Conservation (phyloP, 2,113 vertebrate genomes). For the Thinocorus orbignyianus region DNA sequence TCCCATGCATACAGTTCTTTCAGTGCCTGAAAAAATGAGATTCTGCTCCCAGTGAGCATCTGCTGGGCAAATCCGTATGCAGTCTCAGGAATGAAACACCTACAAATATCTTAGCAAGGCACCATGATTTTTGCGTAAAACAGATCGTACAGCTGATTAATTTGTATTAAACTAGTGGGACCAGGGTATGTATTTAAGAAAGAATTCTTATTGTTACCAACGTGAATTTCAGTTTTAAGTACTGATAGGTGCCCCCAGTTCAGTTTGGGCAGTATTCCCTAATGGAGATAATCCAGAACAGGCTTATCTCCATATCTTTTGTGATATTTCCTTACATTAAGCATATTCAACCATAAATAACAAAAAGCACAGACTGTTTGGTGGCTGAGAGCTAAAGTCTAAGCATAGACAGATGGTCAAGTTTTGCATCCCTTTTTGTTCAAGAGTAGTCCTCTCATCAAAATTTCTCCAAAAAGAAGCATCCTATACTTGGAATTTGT, state of each 20-base stretch:
- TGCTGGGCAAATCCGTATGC: neutral
- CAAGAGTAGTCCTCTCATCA: neutral
- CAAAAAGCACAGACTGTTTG: neutral
- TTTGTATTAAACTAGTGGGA: neutral
- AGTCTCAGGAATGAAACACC: neutral
- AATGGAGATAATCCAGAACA: neutral
- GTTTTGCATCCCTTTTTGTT: neutral
- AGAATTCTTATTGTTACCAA: neutral
- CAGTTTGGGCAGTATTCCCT: neutral
- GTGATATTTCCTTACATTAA: neutral
- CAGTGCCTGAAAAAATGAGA: neutral
- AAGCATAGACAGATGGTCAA: neutral
- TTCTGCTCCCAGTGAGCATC: slow-evolving; percentile 3
- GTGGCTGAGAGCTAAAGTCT: neutral
- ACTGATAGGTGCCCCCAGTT: neutral
- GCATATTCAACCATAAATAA: neutral
- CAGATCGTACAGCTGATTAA: neutral
- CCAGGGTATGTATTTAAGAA: neutral
- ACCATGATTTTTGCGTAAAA: neutral
- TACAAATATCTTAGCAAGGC: neutral
- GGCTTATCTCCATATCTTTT: neutral
- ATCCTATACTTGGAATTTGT: neutral
- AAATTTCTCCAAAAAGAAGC: neutral
- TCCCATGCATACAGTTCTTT: slow-evolving; percentile 17
- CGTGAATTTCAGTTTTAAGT: neutral